Evolutionary conservation across 1,140 invertebrate genomes (phyloP), one percentile per base, ranked within the genome.

Genomic region (Aphaenogaster floridana): DNA sequence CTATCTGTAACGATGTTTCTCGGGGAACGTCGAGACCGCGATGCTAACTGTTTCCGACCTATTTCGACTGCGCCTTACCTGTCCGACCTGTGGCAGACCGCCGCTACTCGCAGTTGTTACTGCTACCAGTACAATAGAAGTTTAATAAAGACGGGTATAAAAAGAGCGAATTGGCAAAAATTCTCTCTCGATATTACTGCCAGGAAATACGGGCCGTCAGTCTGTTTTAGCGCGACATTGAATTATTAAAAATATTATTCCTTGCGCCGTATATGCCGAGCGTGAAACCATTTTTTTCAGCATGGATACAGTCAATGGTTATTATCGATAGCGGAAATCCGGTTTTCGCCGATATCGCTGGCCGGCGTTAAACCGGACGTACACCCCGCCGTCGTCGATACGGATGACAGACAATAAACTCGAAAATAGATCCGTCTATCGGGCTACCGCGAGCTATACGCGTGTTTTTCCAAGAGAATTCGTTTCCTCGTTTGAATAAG

Each of bases 241-340:
- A 39, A 74, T 74, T 59, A 83, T 72, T 72, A 83, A 83, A 81
- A 72, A 83, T 59, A 83, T 68, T 15, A 68, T 74, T 74, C 8
- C 52, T 59, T 59, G 39, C 17, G 11, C 15, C 39, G 8, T 42
- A 69, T 69, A 68, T 21, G 21, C n/a, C 0, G 64, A 21, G 11
- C 11, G n/a, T 21, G 7, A 5, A 45, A n/a, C 39, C 11, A 13
- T 42, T 7, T 45, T 28, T 15, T 42, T 42, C n/a, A 6, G 45
- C 36, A 48, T 74, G 11, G 42, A 59, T 74, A 59, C 9, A 34
- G 34, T n/a, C 52, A 36, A 8, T 48, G 5, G 45, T 69, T 69
- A 69, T 81, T 81, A 80, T 13, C 7, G 50, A 11, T 80, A 54
- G 63, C n/a, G 17, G 13, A 36, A 83, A 57, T 71, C 66, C 50